These are phyloP conservation scores for Rhabdomys dilectus DNA, from an alignment of 2,113 vertebrate genomes.

Conservation along the genomic window DNA sequence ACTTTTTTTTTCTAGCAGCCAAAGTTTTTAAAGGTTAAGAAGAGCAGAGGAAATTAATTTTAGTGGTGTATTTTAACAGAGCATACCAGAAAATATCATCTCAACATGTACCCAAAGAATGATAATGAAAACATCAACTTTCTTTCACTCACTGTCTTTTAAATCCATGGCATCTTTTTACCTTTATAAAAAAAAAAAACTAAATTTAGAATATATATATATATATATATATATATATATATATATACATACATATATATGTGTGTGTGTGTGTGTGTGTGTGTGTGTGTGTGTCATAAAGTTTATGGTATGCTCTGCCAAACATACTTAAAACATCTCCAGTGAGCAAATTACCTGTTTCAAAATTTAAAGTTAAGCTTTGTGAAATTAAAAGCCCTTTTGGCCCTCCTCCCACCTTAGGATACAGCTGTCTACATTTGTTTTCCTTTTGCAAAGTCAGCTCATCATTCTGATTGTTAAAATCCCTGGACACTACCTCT, in stretches of 20 bases:
- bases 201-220: neutral
- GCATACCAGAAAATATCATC: neutral
- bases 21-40: neutral
- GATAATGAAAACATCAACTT: neutral
- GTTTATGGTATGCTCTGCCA: neutral
- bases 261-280: no score
- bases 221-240: neutral
- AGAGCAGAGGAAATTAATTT: neutral
- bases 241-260: neutral
- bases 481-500: neutral
- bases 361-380: neutral
- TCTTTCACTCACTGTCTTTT: neutral
- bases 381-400: neutral
- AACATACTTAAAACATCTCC: neutral
- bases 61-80: neutral
- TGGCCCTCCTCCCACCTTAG: neutral
- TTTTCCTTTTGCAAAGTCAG: constrained; percentile 47
- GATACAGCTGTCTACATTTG: neutral
- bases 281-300: neutral
- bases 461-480: constrained; percentile 17
- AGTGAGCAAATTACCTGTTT: neutral
- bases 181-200: neutral
- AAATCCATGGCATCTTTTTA: neutral
- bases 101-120: neutral
- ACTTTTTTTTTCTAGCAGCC: neutral